Evolutionary conservation across 2,797 vertebrate genomes (phyloP), one percentile per base, ranked within the genome.

Genomic region (Avahi laniger): DNA sequence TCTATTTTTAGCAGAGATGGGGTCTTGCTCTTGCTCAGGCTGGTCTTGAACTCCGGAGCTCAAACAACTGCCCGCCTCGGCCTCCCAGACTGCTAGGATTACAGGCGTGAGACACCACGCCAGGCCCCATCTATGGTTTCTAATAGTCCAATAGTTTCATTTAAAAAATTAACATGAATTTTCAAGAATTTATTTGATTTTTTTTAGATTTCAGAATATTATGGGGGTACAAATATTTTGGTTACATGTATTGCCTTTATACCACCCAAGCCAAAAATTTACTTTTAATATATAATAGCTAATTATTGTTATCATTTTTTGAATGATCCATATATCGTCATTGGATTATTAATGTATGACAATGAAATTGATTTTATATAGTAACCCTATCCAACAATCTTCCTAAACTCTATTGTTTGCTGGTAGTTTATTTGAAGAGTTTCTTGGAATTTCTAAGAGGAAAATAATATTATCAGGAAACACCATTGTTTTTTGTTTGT

Each of bases 401-500:
- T 65, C 46, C 50, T 75, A 54, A 91, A 81, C 26, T 67, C 7
- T 90, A 38, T 61, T 63, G n/a, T 89, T 91, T 89, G 46, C 52
- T 92, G 33, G 48, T 70, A 61, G 14, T 94, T 96, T 65, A 69
- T 82, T 76, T 88, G 41, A 94, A 89, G 43, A 28, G 52, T 87
- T 97, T 93, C 50, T 93, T 91, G 17, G 43, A 24, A 26, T 87
- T 93, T 83, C 50, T 89, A 83, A 67, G 52, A 35, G 79, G 69
- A 46, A 93, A 72, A 76, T 83, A 84, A 46, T 43, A 41, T 63
- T 76, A 70, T 24, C 22, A 69, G 81, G 35, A 94, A 94, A 83
- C 81, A 92, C 73, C 54, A 43, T 63, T 87, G 67, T 91, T 96
- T 91, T 96, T 95, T 65, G 11, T 85, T 95, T 96, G 54, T 90